A percentile compares a stretch with the other conserved stretches of the same genome.
Conservation (phyloP, 2,797 vertebrate genomes). For the Danio aesculapii region DNA sequence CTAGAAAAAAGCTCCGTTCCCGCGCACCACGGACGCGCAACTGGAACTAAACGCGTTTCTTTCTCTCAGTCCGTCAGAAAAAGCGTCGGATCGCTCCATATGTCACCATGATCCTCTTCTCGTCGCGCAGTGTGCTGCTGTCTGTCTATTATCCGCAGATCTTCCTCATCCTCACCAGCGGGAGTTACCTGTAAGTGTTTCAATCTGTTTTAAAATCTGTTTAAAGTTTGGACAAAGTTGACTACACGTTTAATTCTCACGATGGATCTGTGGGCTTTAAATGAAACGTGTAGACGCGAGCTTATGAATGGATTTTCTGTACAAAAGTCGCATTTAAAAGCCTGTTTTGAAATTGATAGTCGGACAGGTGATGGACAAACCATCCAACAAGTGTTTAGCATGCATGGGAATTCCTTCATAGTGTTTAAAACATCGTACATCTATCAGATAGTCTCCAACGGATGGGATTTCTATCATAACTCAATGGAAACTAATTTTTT, state of each 20-base stretch:
- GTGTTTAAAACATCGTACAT: neutral
- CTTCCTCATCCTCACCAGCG: constrained; percentile 98
- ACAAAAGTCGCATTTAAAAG: neutral
- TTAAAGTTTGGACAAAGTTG: neutral
- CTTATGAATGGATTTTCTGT: neutral
- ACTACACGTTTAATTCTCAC: neutral
- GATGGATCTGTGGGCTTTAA: neutral
- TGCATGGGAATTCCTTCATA: neutral
- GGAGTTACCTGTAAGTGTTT: constrained; percentile 96
- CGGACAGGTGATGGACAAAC: neutral
- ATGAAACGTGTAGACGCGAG: neutral
- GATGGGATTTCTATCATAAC: too few species aligned
- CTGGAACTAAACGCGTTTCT: constrained; percentile 68
- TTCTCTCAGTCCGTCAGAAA: constrained; percentile 58
- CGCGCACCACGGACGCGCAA: constrained; percentile 56
- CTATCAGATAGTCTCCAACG: neutral
- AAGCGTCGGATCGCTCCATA: constrained; percentile 76
- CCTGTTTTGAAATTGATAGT: neutral
- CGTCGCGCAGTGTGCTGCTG: constrained; percentile 91
- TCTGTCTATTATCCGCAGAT: constrained; percentile 97
- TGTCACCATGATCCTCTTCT: constrained; percentile 88
- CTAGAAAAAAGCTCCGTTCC: constrained; percentile 53
- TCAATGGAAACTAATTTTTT: too few species aligned
- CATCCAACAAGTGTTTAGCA: constrained; percentile 5
- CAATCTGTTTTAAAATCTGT: neutral